phyloP scores from a whole-genome alignment of 1,140 invertebrate species.

The Drosophila seguyi region DNA sequence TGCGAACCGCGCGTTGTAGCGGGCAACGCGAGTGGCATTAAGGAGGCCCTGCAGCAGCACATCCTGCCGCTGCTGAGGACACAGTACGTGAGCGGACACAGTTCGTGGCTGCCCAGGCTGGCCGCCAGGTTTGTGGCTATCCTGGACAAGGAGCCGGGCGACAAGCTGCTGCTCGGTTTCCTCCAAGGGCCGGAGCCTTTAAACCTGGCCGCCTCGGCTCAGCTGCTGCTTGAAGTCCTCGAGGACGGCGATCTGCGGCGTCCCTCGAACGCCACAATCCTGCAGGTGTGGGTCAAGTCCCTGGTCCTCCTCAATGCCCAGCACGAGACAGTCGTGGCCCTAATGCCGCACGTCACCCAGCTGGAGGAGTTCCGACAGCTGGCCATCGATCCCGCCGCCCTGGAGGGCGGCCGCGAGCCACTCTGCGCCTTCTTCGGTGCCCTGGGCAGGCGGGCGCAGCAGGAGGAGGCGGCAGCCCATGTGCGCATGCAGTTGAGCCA shows the following conservation, averaged over 20 bases:
- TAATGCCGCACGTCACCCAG: conserved; percentile 49
- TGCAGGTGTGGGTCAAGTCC: conserved; percentile 79
- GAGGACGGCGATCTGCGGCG: background rate
- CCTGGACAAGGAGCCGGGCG: conserved; percentile 26
- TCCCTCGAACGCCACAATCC: conserved; percentile 33
- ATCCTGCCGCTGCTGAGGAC: conserved; percentile 72
- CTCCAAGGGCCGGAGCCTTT: conserved; percentile 51
- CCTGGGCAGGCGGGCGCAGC: conserved; percentile 61
- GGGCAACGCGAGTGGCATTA: conserved; percentile 27
- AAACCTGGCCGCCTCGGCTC: conserved; percentile 64
- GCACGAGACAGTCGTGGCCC: conserved; percentile 56
- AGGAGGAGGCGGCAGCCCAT: conserved; percentile 38
- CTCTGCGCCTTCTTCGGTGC: conserved; percentile 75
- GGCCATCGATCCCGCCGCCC: conserved; percentile 41
- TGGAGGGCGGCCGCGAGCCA: conserved; percentile 67
- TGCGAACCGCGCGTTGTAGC: background rate
- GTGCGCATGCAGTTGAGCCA: conserved; percentile 68
- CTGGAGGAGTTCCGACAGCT: conserved; percentile 59
- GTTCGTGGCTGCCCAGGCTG: conserved; percentile 67
- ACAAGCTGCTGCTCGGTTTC: conserved; percentile 46
- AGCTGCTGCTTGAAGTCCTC: conserved; percentile 66
- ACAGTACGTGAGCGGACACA: conserved; percentile 62
- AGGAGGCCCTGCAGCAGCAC: conserved; percentile 63
- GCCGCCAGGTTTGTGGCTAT: conserved; percentile 66
- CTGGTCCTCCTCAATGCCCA: conserved; percentile 67